phyloP scores from a whole-genome alignment of 2,113 vertebrate genomes.

The Dasypus novemcinctus region DNA sequence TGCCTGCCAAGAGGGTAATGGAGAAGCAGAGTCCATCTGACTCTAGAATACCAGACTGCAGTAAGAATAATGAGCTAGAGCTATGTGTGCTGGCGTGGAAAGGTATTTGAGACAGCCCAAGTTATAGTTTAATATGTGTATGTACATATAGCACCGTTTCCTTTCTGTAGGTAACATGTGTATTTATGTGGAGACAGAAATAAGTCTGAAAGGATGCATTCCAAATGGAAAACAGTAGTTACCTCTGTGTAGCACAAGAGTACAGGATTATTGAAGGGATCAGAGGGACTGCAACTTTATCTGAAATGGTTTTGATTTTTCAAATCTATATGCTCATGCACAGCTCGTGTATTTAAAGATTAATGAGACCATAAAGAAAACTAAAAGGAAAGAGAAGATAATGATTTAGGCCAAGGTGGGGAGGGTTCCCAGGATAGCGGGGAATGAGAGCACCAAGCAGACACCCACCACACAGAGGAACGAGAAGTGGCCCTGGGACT shows the following conservation, averaged over 20 bases:
- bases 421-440: neutral
- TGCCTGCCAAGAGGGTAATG: neutral
- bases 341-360: neutral
- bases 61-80: neutral
- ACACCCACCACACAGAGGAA: neutral
- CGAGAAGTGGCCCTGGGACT: neutral
- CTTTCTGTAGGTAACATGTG: neutral
- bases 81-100: neutral
- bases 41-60: neutral
- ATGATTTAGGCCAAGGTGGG: neutral
- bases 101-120: neutral
- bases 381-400: neutral
- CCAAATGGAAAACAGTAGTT: neutral
- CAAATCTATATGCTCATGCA: neutral
- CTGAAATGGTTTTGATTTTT: neutral
- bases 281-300: neutral
- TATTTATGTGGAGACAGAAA: neutral
- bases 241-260: neutral
- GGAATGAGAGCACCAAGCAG: neutral
- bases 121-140: neutral
- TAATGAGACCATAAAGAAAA: neutral
- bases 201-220: neutral
- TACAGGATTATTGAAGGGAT: neutral
- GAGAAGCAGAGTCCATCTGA: neutral
- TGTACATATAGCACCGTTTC: fast-evolving